Evolutionary conservation across 2,113 vertebrate genomes (phyloP), one percentile per base, ranked within the genome.

Genomic region (Jacana jacana): DNA sequence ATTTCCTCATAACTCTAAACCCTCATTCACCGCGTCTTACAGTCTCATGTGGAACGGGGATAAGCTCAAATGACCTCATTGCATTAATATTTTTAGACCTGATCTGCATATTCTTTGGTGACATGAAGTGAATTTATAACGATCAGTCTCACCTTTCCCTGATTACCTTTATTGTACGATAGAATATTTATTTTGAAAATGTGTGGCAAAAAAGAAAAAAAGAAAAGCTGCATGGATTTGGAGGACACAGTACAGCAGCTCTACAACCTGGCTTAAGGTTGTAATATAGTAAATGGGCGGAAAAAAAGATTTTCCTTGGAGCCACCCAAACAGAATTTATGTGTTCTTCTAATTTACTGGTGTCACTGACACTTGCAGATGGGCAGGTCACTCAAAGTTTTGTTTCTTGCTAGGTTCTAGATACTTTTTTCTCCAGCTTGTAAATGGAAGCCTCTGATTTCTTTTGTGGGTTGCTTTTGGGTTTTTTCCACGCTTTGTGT

Each of bases 91-190:
- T 97, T 94, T 88, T 83, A 58, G 35, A 63, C 13, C 12, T 33
- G 4, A 71, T 83, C 73, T 80, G 42, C 51, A 23, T 48, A 8
- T 55, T 81, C 12, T 85, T 80, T 75, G 46, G n/a, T 66, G 49
- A 33, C 10, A 20, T 0, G 3, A 65, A 65, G 15, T 7, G 71
- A 49, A 10, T 82, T 82, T 27, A 6, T 40, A 58, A 13, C 9
- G 65, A 85, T 89, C 40, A 75, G 44, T 81, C 51, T 90, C 75
- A 76, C 51, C 57, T 88, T 94, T 94, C 89, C 73, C 81, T 72
- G 17, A 30, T 28, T 86, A 73, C n/a, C 28, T 71, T 70, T 94
- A 40, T 72, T 60, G 60, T 6, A 27, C 48, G 68, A 35, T 12
- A 54, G 24, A 89, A 65, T 75, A 77, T 92, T 91, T 91, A 57